Base-by-base conservation (phyloP, 2,797 vertebrate species). In the Serranus cabrilla region DNA sequence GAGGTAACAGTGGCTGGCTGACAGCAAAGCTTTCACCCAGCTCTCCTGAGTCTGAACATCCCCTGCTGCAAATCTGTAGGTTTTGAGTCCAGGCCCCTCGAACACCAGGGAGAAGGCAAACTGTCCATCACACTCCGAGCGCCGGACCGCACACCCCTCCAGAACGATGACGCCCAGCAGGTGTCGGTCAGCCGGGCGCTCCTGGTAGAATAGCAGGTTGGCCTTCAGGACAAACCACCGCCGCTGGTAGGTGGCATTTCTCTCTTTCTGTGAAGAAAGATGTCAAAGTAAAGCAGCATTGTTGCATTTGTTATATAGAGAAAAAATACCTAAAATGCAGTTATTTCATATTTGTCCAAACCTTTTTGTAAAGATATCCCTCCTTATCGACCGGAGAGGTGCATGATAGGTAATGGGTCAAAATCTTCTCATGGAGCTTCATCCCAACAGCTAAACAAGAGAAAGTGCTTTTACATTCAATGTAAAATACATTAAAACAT, bases 201-300 rank as follows among this genome's bases (percentile, higher is more conserved):
- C 97, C 0, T 98, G 98, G 90, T 98, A 98, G 94, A 99, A 99
- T 2, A 99, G 95, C 79, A 99, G 92, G 90, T 99, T 99, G n/a
- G 96, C 97, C 90, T 98, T 99, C 89, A 99, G 94, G 49, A 98
- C 94, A 0, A 98, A 98, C 98, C 98, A 99, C 7, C 95, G 95
- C 27, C 95, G 95, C 51, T 96, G 95, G 91, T 96, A 98, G 34
- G 96, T 93, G 17, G 93, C 89, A 37, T 91, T 92, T 1, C 95
- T 85, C 65, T 94, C 91, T 71, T 92, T 95, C 91, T 96, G 1
- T 72, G 9, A 47, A 74, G 43, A 62, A 11, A 71, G 12, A 9
- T 17, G 45, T 51, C 18, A 40, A 3, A 49, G 12, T 20, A 21
- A 61, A 52, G 12, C 14, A 17, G 42, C 11, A 39, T 61, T 56